Evolutionary conservation across 2,888 invertebrate species (phyloP).

Genomic region (Sminthurides aquaticus): DNA sequence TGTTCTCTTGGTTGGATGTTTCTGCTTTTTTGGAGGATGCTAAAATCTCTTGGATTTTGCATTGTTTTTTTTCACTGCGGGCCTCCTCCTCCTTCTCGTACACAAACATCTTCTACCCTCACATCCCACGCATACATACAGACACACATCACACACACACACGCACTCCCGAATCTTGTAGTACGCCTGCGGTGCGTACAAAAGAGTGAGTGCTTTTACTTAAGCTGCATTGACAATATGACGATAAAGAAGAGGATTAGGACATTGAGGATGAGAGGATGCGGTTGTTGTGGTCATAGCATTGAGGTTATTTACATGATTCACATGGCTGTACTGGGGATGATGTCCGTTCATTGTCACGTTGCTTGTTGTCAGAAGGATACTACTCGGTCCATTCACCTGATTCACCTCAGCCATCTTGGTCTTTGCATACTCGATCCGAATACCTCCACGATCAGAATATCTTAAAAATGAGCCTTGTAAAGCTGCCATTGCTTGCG

Average conservation of each 20-base stretch:
- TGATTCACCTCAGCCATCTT: constrained; percentile 79
- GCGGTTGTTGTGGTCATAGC: constrained; percentile 38
- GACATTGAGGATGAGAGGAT: constrained; percentile 38
- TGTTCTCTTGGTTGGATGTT: too few relatives aligned
- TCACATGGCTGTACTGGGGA: constrained; percentile 44
- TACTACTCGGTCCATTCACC: constrained; percentile 34
- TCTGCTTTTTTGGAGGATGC: too few relatives aligned
- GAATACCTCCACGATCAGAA: constrained; percentile 92
- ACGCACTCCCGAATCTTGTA: too few relatives aligned
- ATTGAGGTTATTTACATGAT: constrained; percentile 43
- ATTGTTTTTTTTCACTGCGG: too few relatives aligned
- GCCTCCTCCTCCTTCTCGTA: too few relatives aligned
- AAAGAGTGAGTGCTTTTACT: constrained; percentile 1
- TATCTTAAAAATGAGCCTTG: constrained; percentile 94
- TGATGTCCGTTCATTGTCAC: constrained; percentile 43
- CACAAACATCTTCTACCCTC: too few relatives aligned
- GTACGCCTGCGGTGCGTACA: background rate
- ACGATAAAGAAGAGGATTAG: constrained; percentile 41
- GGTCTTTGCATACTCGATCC: constrained; percentile 97
- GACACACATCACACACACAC: too few relatives aligned
- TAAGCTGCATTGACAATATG: constrained; percentile 43
- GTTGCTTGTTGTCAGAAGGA: constrained; percentile 41
- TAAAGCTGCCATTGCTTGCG: constrained; percentile 83
- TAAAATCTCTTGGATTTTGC: too few relatives aligned
- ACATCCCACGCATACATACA: too few relatives aligned